Base-by-base conservation (phyloP, 64 coral and sea anemone species). In the Cladopsammia gracilis region DNA sequence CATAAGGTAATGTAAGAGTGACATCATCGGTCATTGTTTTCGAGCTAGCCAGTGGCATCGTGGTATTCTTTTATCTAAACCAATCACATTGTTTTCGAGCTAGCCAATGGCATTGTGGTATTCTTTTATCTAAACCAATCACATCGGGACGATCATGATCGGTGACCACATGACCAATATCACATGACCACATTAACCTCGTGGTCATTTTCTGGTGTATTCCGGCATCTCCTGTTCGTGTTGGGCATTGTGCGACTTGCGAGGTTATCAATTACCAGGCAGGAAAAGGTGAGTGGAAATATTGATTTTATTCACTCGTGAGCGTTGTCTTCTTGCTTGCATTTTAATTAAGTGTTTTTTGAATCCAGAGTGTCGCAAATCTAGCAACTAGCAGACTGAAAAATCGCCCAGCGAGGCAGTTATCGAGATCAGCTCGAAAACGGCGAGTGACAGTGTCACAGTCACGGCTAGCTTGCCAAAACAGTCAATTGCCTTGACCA, bases 281-380 rank as follows among this genome's bases (percentile, higher is more conserved):
- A 23, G 64, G 64, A 68, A 68, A 68, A 68, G 64, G 64, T 68
- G 64, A 68, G 64, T 68, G 64, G 64, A 68, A 68, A 68, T 68
- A 68, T 68, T 68, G 64, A 68, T 68, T 24, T 68, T 68, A 68
- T 68, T 24, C 18, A 68, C 64, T 68, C 64, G 20, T 68, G 64
- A 68, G 64, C 20, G 23, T 68, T 24, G 64, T 68, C 64, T 68
- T 68, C 64, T 68, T n/a, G n/a, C n/a, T n/a, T n/a, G n/a, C n/a
- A n/a, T n/a, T n/a, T n/a, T n/a, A n/a, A n/a, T n/a, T n/a, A n/a
- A n/a, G n/a, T n/a, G n/a, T n/a, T n/a, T n/a, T n/a, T n/a, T n/a
- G n/a, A n/a, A n/a, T n/a, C n/a, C n/a, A n/a, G n/a, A n/a, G n/a
- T n/a, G n/a, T n/a, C n/a, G n/a, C n/a, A n/a, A n/a, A n/a, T n/a